Base-by-base conservation (phyloP, 53 echinoderm and acorn worm genomes). In the Crossaster papposus region DNA sequence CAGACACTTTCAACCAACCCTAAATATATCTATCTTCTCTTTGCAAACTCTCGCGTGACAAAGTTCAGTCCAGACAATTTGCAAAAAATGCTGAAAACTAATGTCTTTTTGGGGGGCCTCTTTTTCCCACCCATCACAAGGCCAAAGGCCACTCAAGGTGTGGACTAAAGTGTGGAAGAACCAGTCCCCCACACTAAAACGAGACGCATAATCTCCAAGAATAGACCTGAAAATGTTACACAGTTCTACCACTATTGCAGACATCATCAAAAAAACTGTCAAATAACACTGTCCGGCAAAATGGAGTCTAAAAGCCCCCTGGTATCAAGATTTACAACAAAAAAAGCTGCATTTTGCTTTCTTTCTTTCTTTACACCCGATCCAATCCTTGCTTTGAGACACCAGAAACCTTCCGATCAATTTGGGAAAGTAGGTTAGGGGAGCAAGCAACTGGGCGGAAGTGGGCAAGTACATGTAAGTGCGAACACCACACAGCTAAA, bases 341-440 rank as follows among this genome's bases (percentile, higher is more conserved):
- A 26, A 65, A 26, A 68, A 4, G 68, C 68, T 0, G 18, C 34
- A 31, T 81, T 22, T 81, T 35, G 23, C 26, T 1, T 64, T 36
- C 10, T 64, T 64, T 36, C 10, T 64, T 33, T 34, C 81, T 81
- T 63, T 8, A 54, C 3, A 79, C 10, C 68, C 22, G 28, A 51
- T 79, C 22, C 0, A 20, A 58, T 28, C 55, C 0, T n/a, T 71
- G 26, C 5, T 37, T 51, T 34, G 10, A 50, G 65, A 64, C 35
- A 79, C 54, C 53, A 81, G 81, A 62, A 34, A 81, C 64, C 34
- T 32, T 33, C 70, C 17, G 51, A 50, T 68, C 70, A 83, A 44
- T 83, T 83, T 18, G 28, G 83, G 30, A 64, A 70, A 70, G 68
- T 55, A 70, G 70, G 51, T 70, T 83, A 70, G 68, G 9, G 50